These are phyloP conservation scores for Podiceps cristatus DNA, from an alignment of 2,113 vertebrate species.

Conservation along the genomic window DNA sequence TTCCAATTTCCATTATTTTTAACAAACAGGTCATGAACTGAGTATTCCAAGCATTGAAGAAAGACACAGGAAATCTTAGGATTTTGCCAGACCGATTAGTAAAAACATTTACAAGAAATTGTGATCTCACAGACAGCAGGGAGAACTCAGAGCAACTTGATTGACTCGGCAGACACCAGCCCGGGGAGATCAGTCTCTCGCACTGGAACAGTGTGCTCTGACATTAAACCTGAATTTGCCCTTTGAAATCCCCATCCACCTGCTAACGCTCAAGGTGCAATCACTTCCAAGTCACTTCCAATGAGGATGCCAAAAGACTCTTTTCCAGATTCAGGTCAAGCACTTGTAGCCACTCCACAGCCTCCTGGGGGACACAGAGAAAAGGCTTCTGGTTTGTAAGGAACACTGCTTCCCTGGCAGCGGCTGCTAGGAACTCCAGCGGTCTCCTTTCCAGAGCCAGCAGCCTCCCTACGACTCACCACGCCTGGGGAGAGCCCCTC, in stretches of 20 bases:
- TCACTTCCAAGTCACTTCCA: neutral
- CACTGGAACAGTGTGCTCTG: neutral
- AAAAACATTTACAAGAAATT: constrained; percentile 56
- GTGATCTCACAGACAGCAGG: constrained; percentile 14
- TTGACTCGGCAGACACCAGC: neutral
- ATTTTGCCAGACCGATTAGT: constrained; percentile 1
- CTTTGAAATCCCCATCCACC: neutral
- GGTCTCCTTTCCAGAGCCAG: neutral
- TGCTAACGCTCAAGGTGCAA: neutral
- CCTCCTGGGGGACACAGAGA: neutral
- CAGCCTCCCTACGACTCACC: neutral
- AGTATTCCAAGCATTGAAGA: constrained; percentile 12
- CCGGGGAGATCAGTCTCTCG: neutral
- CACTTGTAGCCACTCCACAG: neutral
- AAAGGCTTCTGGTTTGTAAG: neutral
- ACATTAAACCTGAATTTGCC: neutral
- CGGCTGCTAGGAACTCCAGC: neutral
- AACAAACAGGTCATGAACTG: constrained; percentile 46
- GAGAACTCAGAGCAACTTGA: neutral
- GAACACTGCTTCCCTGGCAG: neutral
- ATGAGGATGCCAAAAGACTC: neutral
- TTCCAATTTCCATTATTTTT: constrained; percentile 22
- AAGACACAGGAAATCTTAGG: neutral
- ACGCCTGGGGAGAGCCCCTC: neutral
- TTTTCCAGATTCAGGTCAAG: neutral